Evolutionary conservation across 2,888 invertebrate species (phyloP), one percentile per base, ranked within the genome.

Genomic region (Archips crataeganus): DNA sequence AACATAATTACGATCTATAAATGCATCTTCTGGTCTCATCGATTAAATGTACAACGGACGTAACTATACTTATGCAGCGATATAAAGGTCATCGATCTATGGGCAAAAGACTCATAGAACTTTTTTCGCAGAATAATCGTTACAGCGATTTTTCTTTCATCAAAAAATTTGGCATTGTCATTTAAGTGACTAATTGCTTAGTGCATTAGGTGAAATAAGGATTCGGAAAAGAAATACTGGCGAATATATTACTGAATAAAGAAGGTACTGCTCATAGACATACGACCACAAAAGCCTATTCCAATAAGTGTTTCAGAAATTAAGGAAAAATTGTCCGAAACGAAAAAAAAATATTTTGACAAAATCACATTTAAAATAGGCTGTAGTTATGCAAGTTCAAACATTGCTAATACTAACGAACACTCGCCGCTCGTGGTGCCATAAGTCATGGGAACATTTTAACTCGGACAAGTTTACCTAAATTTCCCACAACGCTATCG

Each of bases 11-110:
- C 15, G 3, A 75, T n/a, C 86, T 91, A 84, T 92, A 93, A 93
- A 93, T 93, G 93, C 93, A 89, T 84, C 81, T 72, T 82, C 93
- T 93, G 93, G 93, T 91, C 91, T 88, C 90, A 82, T 81, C 84
- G 83, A 79, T 78, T 23, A 54, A 90, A 92, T 93, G 84, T 93
- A 93, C 92, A 92, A 77, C 74, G 45, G 49, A 45, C n/a, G 23
- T 60, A 67, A 71, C 57, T 62, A 67, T 62, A 57, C 57, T 54
- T 32, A 57, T 57, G 57, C 11, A 57, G 57, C 32, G 57, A 57
- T 32, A 11, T 32, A 11, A 32, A 32, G 11, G 6, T 57, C 57
- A 57, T 32, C 32, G 1, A 11, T 32, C 4, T 57, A 57, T 11
- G 57, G 3, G n/a, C 11, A 3, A 57, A 10, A 32, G 15, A 4